Evolutionary conservation across 2,888 invertebrate species (phyloP).

Genomic region (Drosophila meridionalis): DNA sequence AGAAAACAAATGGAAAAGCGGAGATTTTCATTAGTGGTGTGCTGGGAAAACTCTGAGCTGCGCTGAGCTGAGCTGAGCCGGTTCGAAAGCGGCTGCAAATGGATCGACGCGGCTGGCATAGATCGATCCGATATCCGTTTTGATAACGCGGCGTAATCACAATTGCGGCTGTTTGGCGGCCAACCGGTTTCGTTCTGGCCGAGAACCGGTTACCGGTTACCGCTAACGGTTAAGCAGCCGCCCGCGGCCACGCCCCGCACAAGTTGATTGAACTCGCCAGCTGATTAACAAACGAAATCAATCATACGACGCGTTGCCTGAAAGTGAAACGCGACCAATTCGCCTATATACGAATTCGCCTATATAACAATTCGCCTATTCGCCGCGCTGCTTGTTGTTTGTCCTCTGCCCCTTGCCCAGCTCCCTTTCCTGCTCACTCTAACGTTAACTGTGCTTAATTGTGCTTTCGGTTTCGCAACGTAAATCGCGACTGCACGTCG

Average conservation of each 20-base stretch:
- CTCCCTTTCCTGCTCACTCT: neutral
- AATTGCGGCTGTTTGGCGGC: neutral
- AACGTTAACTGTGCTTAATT: conserved; percentile 20
- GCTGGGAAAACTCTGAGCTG: neutral
- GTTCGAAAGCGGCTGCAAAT: conserved; percentile 12
- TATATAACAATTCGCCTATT: conserved; percentile 1
- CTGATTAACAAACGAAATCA: conserved; percentile 43
- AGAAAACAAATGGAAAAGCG: conserved; percentile 1
- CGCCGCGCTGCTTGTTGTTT: neutral
- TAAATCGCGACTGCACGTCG: conserved; percentile 36
- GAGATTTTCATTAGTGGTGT: conserved; percentile 11
- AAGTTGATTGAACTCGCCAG: conserved; percentile 65
- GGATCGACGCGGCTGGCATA: neutral
- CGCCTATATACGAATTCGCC: conserved; percentile 2
- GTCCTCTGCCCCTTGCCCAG: neutral
- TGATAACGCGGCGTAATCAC: conserved; percentile 15
- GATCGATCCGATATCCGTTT: conserved; percentile 21
- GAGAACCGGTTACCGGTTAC: neutral
- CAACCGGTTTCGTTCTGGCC: conserved; percentile 5
- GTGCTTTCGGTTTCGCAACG: conserved; percentile 51
- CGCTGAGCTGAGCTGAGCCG: neutral
- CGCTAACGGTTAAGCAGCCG: neutral
- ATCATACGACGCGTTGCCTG: conserved; percentile 53
- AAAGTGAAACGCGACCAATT: conserved; percentile 60
- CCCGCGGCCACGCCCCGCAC: conserved; percentile 7